These are phyloP conservation scores for Crocidura indochinensis DNA, from an alignment of 2,797 vertebrate species.

Conservation along the genomic window DNA sequence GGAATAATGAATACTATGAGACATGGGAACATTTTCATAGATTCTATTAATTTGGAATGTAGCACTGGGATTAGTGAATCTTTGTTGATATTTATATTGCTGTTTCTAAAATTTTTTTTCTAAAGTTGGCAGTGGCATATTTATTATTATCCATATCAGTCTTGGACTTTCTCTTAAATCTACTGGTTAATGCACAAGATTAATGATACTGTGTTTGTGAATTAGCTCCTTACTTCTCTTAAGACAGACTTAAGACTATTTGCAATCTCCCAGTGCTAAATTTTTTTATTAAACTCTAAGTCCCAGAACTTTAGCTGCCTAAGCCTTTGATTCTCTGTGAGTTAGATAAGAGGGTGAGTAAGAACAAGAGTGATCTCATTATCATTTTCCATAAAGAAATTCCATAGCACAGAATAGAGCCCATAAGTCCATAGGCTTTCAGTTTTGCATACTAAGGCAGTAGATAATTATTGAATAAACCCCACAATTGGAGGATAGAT, in stretches of 20 bases:
- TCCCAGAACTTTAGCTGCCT: not conserved
- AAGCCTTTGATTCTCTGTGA: not conserved
- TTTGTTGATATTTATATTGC: conserved; percentile 4
- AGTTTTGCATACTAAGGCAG: not conserved
- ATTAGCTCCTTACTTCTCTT: not conserved
- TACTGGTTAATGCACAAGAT: not conserved
- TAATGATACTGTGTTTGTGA: not conserved
- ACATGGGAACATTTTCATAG: not conserved
- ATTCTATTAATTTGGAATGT: conserved; percentile 30
- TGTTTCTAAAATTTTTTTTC: not conserved
- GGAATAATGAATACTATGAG: not conserved
- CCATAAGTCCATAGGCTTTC: too few species aligned
- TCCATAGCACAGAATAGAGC: not conserved
- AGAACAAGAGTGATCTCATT: not conserved
- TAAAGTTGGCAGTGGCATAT: conserved; percentile 2
- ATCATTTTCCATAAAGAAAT: not conserved
- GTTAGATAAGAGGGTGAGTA: not conserved
- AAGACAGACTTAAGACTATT: not conserved
- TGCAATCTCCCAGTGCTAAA: not conserved
- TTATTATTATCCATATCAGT: not conserved
- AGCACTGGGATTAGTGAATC: not conserved
- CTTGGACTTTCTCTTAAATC: not conserved
- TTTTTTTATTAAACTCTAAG: not conserved
- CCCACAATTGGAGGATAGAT: not conserved
- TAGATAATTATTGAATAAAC: not conserved